Conservation (phyloP, 2,113 vertebrate species). For the Pelodiscus sinensis region DNA sequence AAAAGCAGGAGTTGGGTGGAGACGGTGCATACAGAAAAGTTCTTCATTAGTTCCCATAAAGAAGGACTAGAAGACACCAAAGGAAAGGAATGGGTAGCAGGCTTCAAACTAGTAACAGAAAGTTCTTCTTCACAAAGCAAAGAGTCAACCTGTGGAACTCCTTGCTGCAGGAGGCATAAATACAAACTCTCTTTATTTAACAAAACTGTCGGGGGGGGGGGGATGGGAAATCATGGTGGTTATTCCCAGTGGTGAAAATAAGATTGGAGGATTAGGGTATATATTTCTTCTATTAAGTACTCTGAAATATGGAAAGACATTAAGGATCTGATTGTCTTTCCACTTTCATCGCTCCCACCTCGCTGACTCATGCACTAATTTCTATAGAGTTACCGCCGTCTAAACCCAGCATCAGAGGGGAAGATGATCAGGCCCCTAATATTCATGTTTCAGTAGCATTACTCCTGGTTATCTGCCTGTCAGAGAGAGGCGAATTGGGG, state of each 20-base stretch:
- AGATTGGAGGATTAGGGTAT: neutral
- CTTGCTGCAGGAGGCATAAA: too few species aligned
- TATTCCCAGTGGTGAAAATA: neutral
- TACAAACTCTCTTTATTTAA: too few species aligned
- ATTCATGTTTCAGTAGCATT: accelerated
- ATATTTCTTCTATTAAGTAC: neutral
- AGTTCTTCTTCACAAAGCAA: too few species aligned
- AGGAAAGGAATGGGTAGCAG: too few species aligned
- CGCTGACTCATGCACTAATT: neutral
- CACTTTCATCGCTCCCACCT: neutral
- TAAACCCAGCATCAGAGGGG: neutral
- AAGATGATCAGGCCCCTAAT: neutral
- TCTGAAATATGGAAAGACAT: neutral
- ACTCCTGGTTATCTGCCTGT: neutral
- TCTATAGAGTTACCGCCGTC: neutral
- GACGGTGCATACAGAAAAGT: too few species aligned
- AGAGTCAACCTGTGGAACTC: too few species aligned
- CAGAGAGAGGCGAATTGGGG: neutral
- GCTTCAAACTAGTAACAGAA: too few species aligned
- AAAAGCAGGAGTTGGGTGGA: too few species aligned
- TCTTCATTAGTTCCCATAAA: too few species aligned
- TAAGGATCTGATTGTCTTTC: neutral
- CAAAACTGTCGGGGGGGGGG: too few species aligned
- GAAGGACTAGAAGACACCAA: too few species aligned
- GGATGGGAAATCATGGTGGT: neutral